Evolutionary conservation across 2,113 vertebrate species (phyloP).

Genomic region (Pao palembangensis): DNA sequence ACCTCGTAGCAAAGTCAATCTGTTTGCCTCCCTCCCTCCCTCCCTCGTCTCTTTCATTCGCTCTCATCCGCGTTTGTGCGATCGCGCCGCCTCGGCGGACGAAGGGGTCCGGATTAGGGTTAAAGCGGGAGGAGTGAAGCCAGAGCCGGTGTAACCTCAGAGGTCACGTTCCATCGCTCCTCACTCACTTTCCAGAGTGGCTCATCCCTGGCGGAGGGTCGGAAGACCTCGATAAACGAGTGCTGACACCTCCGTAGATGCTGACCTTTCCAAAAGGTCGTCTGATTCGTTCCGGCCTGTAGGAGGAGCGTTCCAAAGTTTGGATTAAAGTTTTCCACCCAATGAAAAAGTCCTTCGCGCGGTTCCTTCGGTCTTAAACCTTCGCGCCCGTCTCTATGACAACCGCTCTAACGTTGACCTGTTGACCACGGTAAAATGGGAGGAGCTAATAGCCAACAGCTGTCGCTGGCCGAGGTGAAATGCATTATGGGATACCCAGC

Average conservation of each 20-base stretch:
- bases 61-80: constrained; percentile 55
- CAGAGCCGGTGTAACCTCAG: not conserved
- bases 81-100: constrained; percentile 32
- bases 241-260: constrained; percentile 11
- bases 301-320: too few relatives aligned
- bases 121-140: constrained; percentile 26
- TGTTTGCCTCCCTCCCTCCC: constrained; percentile 34
- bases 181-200: constrained; percentile 1
- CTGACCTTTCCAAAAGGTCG: constrained; percentile 49
- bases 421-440: not conserved
- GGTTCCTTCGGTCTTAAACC: too few relatives aligned
- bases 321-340: too few relatives aligned
- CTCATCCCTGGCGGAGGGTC: constrained; percentile 7
- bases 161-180: not conserved
- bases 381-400: too few relatives aligned
- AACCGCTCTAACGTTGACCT: too few relatives aligned
- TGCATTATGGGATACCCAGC: not conserved
- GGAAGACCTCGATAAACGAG: constrained; percentile 13
- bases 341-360: too few relatives aligned
- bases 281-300: constrained; percentile 2
- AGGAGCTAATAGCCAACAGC: not conserved
- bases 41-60: too few relatives aligned
- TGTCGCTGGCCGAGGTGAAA: not conserved
- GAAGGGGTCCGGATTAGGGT: constrained; percentile 60
- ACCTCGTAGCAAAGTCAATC: constrained; percentile 75